Evolutionary conservation across 1,140 invertebrate species (phyloP).

Genomic region (Apis cerana): DNA sequence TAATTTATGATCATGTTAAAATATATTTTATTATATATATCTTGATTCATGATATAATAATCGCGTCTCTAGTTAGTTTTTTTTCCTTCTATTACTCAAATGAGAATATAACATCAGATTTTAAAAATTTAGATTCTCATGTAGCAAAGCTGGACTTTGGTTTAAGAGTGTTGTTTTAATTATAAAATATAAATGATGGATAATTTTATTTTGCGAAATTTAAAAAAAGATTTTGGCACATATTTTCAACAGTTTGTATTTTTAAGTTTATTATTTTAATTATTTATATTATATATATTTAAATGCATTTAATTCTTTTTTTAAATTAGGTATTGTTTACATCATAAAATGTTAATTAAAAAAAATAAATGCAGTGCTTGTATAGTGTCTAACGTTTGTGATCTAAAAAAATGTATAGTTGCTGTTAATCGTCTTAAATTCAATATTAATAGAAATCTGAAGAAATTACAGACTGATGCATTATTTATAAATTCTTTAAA

Average conservation of each 20-base stretch:
- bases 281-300: background rate
- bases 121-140: too few relatives aligned
- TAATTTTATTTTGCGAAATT: background rate
- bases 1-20: too few relatives aligned
- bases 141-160: too few relatives aligned
- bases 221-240: slow-evolving; percentile 5
- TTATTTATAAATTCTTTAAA: background rate
- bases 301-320: background rate
- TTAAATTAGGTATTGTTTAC: slow-evolving; percentile 1
- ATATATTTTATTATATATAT: too few relatives aligned
- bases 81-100: too few relatives aligned
- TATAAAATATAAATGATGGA: background rate
- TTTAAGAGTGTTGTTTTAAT: background rate
- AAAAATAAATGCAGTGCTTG: background rate
- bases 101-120: too few relatives aligned
- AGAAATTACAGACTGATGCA: background rate
- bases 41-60: too few relatives aligned
- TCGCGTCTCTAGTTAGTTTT: too few relatives aligned
- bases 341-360: background rate
- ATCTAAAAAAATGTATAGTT: background rate
- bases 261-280: background rate
- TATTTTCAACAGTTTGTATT: slow-evolving; percentile 13
- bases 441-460: background rate
- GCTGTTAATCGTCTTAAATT: background rate
- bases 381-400: background rate